Evolutionary conservation across 2,888 invertebrate species (phyloP), one percentile per base, ranked within the genome.

Genomic region (Idaea aversata): DNA sequence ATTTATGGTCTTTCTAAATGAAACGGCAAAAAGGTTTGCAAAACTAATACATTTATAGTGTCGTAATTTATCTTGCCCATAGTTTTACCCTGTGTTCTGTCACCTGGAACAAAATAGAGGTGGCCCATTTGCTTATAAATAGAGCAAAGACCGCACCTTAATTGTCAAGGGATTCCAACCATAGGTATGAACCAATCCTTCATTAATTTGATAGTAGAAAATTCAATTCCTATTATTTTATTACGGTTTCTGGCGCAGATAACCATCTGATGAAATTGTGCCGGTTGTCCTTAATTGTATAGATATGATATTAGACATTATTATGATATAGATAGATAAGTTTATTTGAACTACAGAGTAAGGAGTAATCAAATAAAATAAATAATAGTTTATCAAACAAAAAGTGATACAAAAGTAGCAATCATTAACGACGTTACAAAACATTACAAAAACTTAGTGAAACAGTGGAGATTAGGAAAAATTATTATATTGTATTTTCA

Each of bases 61-160:
- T 10, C 47, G 47, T 13, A 47, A 47, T 47, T 47, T 47, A 47
- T 47, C 47, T 47, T 47, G 7, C 47, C 47, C 47, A 47, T 47
- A 47, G 7, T 47, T 47, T 47, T 47, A 47, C 47, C 47, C 47
- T 47, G 47, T 47, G 47, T 47, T 47, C 47, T 47, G 47, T 47
- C 47, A 47, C 47, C 47, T 47, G 47, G 6, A 47, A 47, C 47
- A 47, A 47, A 47, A 47, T 47, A 47, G 47, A 47, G 47, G 47
- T 47, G 47, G 47, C 47, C 47, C 47, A 47, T 47, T 47, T 47
- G 47, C 47, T 47, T 47, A 47, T 47, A 47, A 47, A 47, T 47
- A 47, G 47, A 47, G 47, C 10, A 47, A 47, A 47, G 47, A 47
- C 47, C 47, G 47, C 47, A 47, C 47, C 47, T 47, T 47, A 47